Percentiles rank a stretch among this genome's conserved stretches.
Conservation (phyloP, 2,797 vertebrate genomes). For the Cheirogaleus major region DNA sequence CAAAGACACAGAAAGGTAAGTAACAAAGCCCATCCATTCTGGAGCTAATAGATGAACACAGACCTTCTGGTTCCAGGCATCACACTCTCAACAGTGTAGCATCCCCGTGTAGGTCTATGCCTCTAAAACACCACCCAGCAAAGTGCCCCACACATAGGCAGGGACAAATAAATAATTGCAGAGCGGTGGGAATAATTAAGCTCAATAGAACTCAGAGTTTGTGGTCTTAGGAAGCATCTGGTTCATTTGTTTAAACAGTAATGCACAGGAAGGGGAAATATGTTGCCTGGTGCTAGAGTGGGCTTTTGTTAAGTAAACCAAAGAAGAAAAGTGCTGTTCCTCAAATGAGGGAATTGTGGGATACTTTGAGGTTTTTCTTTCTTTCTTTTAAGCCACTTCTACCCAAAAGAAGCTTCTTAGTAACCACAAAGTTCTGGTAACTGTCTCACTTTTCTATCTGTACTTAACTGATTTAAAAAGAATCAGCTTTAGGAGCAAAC, state of each 20-base stretch:
- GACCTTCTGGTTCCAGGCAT: background rate
- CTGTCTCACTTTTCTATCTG: slow-evolving; percentile 18
- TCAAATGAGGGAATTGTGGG: background rate
- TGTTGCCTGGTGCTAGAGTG: too few species aligned
- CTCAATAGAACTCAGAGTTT: background rate
- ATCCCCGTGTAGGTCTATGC: background rate
- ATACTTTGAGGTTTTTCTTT: slow-evolving; percentile 2
- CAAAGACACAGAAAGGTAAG: background rate
- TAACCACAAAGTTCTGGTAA: slow-evolving; percentile 48
- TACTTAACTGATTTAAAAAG: slow-evolving; percentile 30
- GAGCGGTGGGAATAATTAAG: background rate
- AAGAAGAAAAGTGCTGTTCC: background rate
- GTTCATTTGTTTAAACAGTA: background rate
- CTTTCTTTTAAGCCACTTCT: slow-evolving; percentile 37
- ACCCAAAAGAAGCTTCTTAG: slow-evolving; percentile 32
- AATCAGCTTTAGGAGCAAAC: background rate
- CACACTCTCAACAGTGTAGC: background rate
- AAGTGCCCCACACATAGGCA: background rate
- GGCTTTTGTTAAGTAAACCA: background rate
- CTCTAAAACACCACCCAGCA: background rate
- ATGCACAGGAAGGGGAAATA: background rate
- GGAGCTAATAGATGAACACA: background rate
- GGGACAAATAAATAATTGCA: background rate
- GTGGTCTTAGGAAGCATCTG: background rate
- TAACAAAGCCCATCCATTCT: background rate